Evolutionary conservation across 2,888 invertebrate genomes (phyloP).

Genomic region (Temnothorax rugatulus): DNA sequence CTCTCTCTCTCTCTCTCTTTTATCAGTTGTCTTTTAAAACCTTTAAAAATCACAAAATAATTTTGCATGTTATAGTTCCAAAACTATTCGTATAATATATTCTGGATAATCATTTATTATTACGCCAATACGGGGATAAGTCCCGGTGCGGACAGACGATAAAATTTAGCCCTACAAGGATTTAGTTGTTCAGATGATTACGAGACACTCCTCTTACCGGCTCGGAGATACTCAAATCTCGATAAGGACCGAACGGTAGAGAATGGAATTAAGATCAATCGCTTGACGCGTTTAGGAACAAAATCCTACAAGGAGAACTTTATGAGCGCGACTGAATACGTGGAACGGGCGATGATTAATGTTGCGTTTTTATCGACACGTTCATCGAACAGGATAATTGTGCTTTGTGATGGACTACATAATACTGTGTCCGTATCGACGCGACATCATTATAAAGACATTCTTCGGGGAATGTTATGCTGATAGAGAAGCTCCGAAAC

Average conservation of each 20-base stretch:
- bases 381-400: slow-evolving; percentile 68
- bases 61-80: not conserved
- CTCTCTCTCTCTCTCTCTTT: not conserved
- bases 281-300: slow-evolving; percentile 64
- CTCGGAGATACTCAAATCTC: slow-evolving; percentile 56
- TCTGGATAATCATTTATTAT: slow-evolving; percentile 4
- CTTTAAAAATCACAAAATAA: not conserved
- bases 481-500: slow-evolving; percentile 46
- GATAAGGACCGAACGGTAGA: slow-evolving; percentile 64
- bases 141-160: slow-evolving; percentile 26
- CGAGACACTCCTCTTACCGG: slow-evolving; percentile 47
- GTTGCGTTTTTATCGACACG: slow-evolving; percentile 66
- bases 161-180: slow-evolving; percentile 49
- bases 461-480: slow-evolving; percentile 38
- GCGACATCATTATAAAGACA: slow-evolving; percentile 49
- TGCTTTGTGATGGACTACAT: slow-evolving; percentile 22
- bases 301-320: slow-evolving; percentile 51
- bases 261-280: slow-evolving; percentile 75
- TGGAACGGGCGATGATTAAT: slow-evolving; percentile 68
- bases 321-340: slow-evolving; percentile 8
- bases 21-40: not conserved
- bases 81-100: not conserved
- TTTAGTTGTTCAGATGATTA: slow-evolving; percentile 63
- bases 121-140: slow-evolving; percentile 8
- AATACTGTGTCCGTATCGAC: slow-evolving; percentile 47